Percentiles rank a stretch among this genome's conserved stretches.
These are phyloP conservation scores for Taurulus bubalis DNA, from an alignment of 2,113 vertebrate species.

Conservation along the genomic window DNA sequence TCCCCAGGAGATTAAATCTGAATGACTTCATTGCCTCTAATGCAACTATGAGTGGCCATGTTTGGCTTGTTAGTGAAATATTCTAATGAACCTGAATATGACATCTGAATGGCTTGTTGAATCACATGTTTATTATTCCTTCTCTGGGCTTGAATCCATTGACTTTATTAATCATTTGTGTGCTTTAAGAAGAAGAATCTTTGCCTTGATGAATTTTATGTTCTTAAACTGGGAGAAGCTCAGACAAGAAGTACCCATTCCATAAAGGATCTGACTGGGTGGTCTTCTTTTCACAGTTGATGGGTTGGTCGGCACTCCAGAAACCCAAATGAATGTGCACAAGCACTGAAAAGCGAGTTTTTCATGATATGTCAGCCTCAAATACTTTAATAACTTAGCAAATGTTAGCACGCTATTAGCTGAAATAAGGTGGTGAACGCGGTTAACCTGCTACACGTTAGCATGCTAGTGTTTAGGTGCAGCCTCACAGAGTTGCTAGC, in stretches of 20 bases:
- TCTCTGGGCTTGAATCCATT: constrained; percentile 43
- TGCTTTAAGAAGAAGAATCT: not conserved
- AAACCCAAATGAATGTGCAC: too few species aligned
- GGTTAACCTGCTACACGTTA: not conserved
- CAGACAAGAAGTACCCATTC: not conserved
- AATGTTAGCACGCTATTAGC: not conserved
- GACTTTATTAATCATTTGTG: constrained; percentile 7
- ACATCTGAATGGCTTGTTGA: not conserved
- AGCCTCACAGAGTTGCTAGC: not conserved
- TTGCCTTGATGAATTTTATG: constrained; percentile 37
- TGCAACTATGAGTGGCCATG: not conserved
- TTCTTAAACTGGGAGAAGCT: constrained; percentile 14
- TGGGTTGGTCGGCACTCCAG: too few species aligned
- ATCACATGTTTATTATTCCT: constrained; percentile 64
- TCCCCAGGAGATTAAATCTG: not conserved
- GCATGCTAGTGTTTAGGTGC: not conserved
- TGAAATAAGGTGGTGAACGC: not conserved
- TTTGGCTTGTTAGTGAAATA: not conserved
- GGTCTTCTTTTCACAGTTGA: too few species aligned
- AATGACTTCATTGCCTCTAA: not conserved
- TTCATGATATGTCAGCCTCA: not conserved
- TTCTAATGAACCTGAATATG: not conserved
- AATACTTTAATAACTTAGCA: not conserved
- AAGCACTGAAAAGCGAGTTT: not conserved
- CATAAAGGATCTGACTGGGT: not conserved